Evolutionary conservation across 2,113 vertebrate species (phyloP), one percentile per base, ranked within the genome.

Genomic region (Vireo altiloquus): DNA sequence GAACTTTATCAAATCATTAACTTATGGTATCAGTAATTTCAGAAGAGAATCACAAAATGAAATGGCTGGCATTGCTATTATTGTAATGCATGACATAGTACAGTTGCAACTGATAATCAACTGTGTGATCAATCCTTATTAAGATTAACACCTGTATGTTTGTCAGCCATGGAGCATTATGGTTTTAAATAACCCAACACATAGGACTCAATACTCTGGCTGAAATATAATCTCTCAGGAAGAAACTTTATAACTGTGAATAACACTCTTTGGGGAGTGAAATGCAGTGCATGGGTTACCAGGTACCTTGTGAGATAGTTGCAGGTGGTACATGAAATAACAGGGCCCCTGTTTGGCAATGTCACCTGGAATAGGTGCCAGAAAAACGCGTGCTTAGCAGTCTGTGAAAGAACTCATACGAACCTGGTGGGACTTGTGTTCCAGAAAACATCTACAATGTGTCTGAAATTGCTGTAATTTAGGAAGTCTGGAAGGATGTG

Each of bases 1-100:
- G 91, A 92, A 89, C 65, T 92, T 94, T 84, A 91, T 94, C 86
- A 97, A 94, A 92, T 87, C 56, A 83, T 94, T 94, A 94, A 91
- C 28, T 94, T 95, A 87, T 1, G 8, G 47, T 44, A 92, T 91
- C 90, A 95, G 71, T 72, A 75, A 56, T 95, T 92, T 89, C 61
- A 76, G 69, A 94, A 92, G n/a, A 91, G 33, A 94, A 68, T 66
- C 69, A 84, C 59, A 90, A 80, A 37, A 82, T 78, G 74, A 89
- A 92, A 78, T 78, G 59, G 5, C 71, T 92, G 47, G 66, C 50
- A 33, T 72, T 75, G 44, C 35, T 78, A 24, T 89, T 83, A 52
- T 25, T 69, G 30, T 75, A 86, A 83, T 59, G 50, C 56, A 59
- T 70, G 89, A 57, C 52, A 77, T 65, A 75, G 44, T 37, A 47